Percentiles rank a stretch among this genome's conserved stretches.
Conservation (phyloP, 2,797 vertebrate species). For the Scarus forsteni region DNA sequence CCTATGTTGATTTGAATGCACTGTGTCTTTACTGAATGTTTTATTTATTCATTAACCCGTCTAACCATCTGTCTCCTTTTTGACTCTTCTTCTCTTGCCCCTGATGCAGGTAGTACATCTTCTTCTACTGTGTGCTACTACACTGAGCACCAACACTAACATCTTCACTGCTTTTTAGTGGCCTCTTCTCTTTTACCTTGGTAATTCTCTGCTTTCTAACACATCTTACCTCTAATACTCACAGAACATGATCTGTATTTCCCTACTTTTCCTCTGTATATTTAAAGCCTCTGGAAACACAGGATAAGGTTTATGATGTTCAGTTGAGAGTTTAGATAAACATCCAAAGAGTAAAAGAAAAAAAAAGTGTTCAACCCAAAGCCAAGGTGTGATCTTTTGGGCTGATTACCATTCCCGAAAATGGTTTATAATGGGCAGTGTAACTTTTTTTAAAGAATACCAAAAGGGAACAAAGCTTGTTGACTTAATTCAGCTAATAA, state of each 20-base stretch:
- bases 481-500: too few relatives aligned
- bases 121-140: conserved; percentile 97
- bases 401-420: too few relatives aligned
- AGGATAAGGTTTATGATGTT: not conserved
- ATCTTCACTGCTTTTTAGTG: conserved; percentile 94
- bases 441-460: too few relatives aligned
- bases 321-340: too few relatives aligned
- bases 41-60: conserved; percentile 42
- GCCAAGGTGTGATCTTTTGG: too few relatives aligned
- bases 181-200: conserved; percentile 96
- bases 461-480: too few relatives aligned
- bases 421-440: too few relatives aligned
- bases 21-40: conserved; percentile 42
- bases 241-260: not conserved
- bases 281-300: not conserved
- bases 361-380: too few relatives aligned
- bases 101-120: conserved; percentile 95
- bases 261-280: not conserved
- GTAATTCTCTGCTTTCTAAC: conserved; percentile 89
- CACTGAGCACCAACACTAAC: conserved; percentile 99
- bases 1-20: conserved; percentile 25
- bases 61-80: conserved; percentile 65
- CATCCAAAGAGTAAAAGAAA: too few relatives aligned
- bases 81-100: conserved; percentile 86
- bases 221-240: conserved; percentile 80